Base-by-base conservation (phyloP, 2,797 vertebrate genomes). In the Acrossocheilus wenchowensis region DNA sequence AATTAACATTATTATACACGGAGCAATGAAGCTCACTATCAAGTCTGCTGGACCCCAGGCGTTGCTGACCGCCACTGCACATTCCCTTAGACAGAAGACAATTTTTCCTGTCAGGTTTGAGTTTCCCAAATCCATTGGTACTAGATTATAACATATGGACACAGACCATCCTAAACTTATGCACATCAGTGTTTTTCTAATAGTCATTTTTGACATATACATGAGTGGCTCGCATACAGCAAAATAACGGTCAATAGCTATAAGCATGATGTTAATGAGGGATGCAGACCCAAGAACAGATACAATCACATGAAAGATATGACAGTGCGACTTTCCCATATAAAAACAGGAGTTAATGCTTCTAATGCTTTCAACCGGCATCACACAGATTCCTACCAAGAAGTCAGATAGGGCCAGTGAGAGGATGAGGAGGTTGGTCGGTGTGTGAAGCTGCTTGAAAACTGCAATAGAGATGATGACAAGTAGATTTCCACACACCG, bases 401-500 rank as follows among this genome's bases (percentile, higher is more conserved):
- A 85, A 82, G 48, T 89, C 88, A 12, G 81, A 77, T 5, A 78
- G 0, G 1, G 85, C 88, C 62, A 89, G 17, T 3, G 85, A 89
- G 19, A 89, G 43, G n/a, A 81, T 69, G n/a, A 89, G 11, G 8
- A 89, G 48, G 43, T 89, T 89, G 26, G 85, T 62, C 0, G 71
- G 60, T 4, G 71, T 81, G 30, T 50, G 79, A 15, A 88, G 69
- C 12, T 84, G 60, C 34, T 84, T 88, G 60, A 77, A 85, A 72
- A 60, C 11, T 1, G 11, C 36, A 48, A 88, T 82, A 26, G 83
- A 69, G 5, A 86, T 21, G 19, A 88, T 88, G n/a, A 86, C 80
- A 36, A 83, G 9, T 34, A 74, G 66, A 50, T 88, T 88, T 85
- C 79, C 79, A 82, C 30, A 71, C 21, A 85, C 73, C 0, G 66